A percentile compares a stretch with the other conserved stretches of the same genome.
Conservation (phyloP, 37 sponge, comb jelly and placozoan genomes). For the Petrosia ficiformis region DNA sequence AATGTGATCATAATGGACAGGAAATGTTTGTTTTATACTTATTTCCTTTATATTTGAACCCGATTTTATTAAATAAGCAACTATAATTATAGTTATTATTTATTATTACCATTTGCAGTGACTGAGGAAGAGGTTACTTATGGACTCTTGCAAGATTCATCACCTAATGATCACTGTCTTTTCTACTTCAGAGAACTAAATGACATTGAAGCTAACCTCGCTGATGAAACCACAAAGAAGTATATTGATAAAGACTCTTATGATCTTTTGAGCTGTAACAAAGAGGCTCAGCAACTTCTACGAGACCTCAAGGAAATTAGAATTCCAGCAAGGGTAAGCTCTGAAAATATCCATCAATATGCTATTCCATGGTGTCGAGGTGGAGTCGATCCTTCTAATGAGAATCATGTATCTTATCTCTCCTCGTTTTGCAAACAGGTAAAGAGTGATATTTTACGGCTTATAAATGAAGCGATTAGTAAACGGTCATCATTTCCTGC, state of each 20-base stretch:
- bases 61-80: no score
- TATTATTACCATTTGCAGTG: slow-evolving; percentile 25
- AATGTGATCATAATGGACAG: no score
- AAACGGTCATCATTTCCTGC: not conserved
- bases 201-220: slow-evolving; percentile 15
- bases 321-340: slow-evolving; percentile 17
- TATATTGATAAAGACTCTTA: slow-evolving; percentile 41
- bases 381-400: slow-evolving; percentile 37
- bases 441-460: slow-evolving; percentile 5
- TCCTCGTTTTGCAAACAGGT: slow-evolving; percentile 37
- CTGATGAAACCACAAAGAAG: slow-evolving; percentile 13
- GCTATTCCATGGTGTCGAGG: slow-evolving; percentile 45
- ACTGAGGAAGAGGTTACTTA: slow-evolving; percentile 72
- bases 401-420: slow-evolving; percentile 48
- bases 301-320: slow-evolving; percentile 36
- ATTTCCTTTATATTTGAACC: no score
- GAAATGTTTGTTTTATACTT: no score
- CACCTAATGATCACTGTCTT: slow-evolving; percentile 64
- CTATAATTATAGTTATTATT: not conserved
- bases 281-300: slow-evolving; percentile 43
- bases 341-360: slow-evolving; percentile 24
- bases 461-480: slow-evolving; percentile 34
- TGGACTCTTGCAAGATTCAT: slow-evolving; percentile 39
- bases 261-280: slow-evolving; percentile 14
- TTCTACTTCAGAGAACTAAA: slow-evolving; percentile 35